Evolutionary conservation across 2,888 invertebrate genomes (phyloP).

Genomic region (Teleiodes luculella): DNA sequence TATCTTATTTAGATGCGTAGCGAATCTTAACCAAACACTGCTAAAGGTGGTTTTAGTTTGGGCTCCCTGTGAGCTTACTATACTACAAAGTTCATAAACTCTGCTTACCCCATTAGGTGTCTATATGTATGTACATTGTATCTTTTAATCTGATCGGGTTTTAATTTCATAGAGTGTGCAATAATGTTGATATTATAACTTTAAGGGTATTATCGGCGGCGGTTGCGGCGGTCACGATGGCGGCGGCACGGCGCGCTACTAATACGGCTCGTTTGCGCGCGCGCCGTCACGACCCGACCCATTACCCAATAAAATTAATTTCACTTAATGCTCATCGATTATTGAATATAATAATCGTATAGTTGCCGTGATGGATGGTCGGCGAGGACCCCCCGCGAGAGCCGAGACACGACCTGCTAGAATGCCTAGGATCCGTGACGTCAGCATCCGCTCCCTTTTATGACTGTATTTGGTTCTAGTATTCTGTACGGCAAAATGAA

Average conservation of each 20-base stretch:
- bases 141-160: too few relatives aligned
- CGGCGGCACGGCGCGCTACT: conserved; percentile 36
- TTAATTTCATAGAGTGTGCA: conserved; percentile 29
- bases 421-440: background rate
- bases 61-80: too few relatives aligned
- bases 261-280: conserved; percentile 63
- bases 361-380: conserved; percentile 65
- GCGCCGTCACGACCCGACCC: conserved; percentile 64
- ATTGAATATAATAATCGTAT: conserved; percentile 71
- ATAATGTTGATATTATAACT: conserved; percentile 51
- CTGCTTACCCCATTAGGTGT: too few relatives aligned
- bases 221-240: conserved; percentile 46
- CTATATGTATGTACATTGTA: too few relatives aligned
- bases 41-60: too few relatives aligned
- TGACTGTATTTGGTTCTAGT: background rate
- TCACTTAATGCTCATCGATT: conserved; percentile 75
- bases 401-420: conserved; percentile 54
- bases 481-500: too few relatives aligned
- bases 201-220: conserved; percentile 45
- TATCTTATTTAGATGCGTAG: too few relatives aligned
- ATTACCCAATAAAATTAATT: conserved; percentile 77
- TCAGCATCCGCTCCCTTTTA: background rate
- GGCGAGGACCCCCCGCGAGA: conserved; percentile 60
- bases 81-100: too few relatives aligned
- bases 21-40: too few relatives aligned